Evolutionary conservation across 2,113 vertebrate species (phyloP).

Genomic region (Mormyrus lacerda): DNA sequence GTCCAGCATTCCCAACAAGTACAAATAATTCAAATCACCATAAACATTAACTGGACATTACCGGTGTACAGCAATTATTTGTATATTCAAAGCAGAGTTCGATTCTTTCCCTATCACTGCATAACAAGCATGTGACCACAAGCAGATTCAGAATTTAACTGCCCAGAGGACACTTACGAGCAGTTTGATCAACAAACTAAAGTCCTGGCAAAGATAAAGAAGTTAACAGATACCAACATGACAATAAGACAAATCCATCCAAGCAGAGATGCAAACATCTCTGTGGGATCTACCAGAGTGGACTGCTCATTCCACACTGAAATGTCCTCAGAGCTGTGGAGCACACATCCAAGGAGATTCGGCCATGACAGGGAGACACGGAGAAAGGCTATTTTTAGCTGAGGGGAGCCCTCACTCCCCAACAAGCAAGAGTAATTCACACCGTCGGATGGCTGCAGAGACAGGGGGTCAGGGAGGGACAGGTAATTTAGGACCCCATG

Average conservation of each 20-base stretch:
- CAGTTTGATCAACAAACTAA: background rate
- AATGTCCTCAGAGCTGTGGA: constrained; percentile 32
- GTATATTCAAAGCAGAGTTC: background rate
- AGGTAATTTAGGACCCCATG: constrained; percentile 18
- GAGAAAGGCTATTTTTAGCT: constrained; percentile 60
- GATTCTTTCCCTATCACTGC: background rate
- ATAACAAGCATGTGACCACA: background rate
- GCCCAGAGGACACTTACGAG: background rate
- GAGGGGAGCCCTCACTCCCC: constrained; percentile 51
- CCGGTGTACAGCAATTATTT: background rate
- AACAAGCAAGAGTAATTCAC: constrained; percentile 46
- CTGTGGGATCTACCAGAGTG: background rate
- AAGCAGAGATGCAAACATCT: background rate
- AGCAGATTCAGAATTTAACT: background rate
- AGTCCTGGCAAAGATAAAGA: background rate
- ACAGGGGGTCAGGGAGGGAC: constrained; percentile 33
- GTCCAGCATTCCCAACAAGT: background rate
- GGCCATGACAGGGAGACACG: constrained; percentile 45
- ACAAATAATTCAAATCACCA: background rate
- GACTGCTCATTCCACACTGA: constrained; percentile 21
- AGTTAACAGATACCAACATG: background rate
- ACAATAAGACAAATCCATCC: background rate
- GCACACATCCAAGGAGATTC: constrained; percentile 42
- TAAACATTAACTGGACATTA: background rate
- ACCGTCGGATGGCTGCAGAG: constrained; percentile 33